Evolutionary conservation across 1,140 invertebrate genomes (phyloP), one percentile per base, ranked within the genome.

Genomic region (Scaptomyza pallida): DNA sequence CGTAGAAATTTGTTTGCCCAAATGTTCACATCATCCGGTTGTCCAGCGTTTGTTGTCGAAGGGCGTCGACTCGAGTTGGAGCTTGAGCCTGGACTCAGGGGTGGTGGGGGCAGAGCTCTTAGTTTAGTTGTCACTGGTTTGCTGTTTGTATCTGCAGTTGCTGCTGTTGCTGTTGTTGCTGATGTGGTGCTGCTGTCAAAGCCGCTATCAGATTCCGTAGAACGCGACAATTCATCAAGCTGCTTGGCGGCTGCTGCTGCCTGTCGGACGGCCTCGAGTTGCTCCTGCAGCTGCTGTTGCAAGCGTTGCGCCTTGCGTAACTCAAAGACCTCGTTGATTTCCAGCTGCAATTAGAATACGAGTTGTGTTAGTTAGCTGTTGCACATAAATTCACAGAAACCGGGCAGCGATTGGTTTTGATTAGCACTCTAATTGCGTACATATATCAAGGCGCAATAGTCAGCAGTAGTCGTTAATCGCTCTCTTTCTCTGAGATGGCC

Each of bases 311-410:
- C 76, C 64, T 90, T 89, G 69, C 83, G 82, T 40, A 85, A 52
- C 67, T 91, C 90, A 47, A 91, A 91, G 45, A 91, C 90, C 59
- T 91, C 90, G 74, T 91, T 91, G 78, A 91, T 91, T 89, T 91
- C 90, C 62, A 79, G 73, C 90, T 91, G 79, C 68, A 91, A 89
- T 77, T 86, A 89, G 81, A 83, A 83, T 78, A 59, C 41, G 45
- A 80, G 65, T 79, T 79, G 76, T 79, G 76, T 79, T 78, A 78
- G 71, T 70, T 51, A 37, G 35, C 45, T 30, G 62, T 47, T 47
- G 70, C 60, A 64, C 70, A 82, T 78, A 83, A 78, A 82, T 72
- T 78, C 43, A 30, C 26, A 13, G 26, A 16, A 10, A 16, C 41
- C 37, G 52, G 43, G 16, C 23, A 15, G 54, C 62, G 79, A 78